Evolutionary conservation across 2,113 vertebrate species (phyloP), one percentile per base, ranked within the genome.

Genomic region (Bucco capensis): DNA sequence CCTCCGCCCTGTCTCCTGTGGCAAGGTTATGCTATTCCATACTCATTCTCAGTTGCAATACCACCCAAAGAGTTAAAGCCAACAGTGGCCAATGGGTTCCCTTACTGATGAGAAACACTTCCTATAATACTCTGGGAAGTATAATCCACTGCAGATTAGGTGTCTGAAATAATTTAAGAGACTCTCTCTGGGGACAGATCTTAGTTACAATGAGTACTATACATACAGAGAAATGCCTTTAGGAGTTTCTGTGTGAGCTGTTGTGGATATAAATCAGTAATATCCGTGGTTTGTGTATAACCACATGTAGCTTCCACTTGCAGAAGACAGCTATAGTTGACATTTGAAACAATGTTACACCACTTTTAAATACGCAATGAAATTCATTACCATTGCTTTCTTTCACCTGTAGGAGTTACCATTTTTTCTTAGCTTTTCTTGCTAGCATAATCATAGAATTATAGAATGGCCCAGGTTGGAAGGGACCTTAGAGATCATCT

Each of bases 81-180:
- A 40, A 33, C 0, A 0, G 30, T 12, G 56, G 18, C 10, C 23
- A 40, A 8, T 5, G 15, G 8, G 27, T 10, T 70, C 42, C 27
- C 19, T 53, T 85, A 23, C 30, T 62, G 79, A 77, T 4, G 21
- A 27, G n/a, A 71, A 88, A 47, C 1, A 3, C 3, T 25, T 21
- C 57, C 49, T 71, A 27, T 27, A 78, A 42, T 47, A 56, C 47
- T 73, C 44, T 71, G 47, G 30, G n/a, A 66, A 25, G n/a, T n/a
- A n/a, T n/a, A n/a, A 60, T 53, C 13, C 49, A 64, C 47, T 75
- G 47, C 22, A 89, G 56, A 44, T n/a, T 25, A 50, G 13, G 23
- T 47, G 21, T 77, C 56, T 30, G 33, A 73, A 73, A 83, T 35
- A 67, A 57, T 49, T 53, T 22, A 44, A 72, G 17, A 69, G 35